These are phyloP conservation scores for Phaethon lepturus DNA, from an alignment of 2,113 vertebrate genomes.

Conservation along the genomic window DNA sequence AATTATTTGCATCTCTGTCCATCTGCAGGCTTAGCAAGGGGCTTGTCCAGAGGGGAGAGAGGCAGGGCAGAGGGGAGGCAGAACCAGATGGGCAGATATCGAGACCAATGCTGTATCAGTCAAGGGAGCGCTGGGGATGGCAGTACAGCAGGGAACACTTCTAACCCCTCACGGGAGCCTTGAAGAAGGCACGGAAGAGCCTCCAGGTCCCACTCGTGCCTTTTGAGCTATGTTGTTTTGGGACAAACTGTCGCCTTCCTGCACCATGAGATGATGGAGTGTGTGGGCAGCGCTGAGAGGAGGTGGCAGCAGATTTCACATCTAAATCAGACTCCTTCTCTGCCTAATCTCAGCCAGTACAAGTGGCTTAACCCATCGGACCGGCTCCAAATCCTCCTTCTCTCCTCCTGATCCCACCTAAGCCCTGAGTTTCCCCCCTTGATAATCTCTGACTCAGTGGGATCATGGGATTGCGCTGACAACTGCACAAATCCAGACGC, in stretches of 20 bases:
- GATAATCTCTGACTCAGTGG: slow-evolving; percentile 23
- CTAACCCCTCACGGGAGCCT: accelerated
- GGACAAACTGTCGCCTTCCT: not conserved
- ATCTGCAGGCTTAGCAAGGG: not conserved
- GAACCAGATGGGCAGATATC: accelerated
- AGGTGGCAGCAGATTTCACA: not conserved
- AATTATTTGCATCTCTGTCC: not conserved
- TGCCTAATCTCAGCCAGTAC: slow-evolving; percentile 17
- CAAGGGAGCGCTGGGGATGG: not conserved
- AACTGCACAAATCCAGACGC: not conserved
- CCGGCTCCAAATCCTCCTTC: slow-evolving; percentile 47
- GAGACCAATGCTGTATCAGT: accelerated
- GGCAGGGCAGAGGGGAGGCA: not conserved
- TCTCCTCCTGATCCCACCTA: slow-evolving; percentile 38
- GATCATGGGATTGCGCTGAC: slow-evolving; percentile 39
- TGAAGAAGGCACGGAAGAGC: not conserved
- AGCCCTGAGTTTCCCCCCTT: not conserved
- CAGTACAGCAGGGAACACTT: not conserved
- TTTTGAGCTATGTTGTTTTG: not conserved
- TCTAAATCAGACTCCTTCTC: slow-evolving; percentile 7
- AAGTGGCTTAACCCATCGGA: slow-evolving; percentile 59
- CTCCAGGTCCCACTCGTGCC: not conserved
- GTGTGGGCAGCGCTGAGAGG: not conserved
- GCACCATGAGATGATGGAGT: not conserved
- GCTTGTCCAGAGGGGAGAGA: not conserved